Percentiles rank a stretch among this genome's conserved stretches.
phyloP scores from a whole-genome alignment of 2,113 vertebrate species.

The Microcebus murinus region DNA sequence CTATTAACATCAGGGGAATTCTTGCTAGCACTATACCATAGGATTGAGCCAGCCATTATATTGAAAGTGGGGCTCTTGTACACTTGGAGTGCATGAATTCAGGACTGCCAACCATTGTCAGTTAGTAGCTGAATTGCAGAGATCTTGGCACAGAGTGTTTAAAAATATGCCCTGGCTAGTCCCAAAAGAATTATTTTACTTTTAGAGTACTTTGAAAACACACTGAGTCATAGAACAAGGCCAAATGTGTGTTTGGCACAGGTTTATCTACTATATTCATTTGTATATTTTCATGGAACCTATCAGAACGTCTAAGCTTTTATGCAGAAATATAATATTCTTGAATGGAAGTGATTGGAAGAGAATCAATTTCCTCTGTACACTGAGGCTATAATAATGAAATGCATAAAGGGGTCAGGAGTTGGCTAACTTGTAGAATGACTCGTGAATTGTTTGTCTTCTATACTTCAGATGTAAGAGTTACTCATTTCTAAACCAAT shows the following conservation, averaged over 20 bases:
- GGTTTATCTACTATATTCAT: constrained; percentile 65
- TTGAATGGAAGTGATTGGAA: constrained; percentile 63
- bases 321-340: constrained; percentile 49
- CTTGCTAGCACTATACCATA: constrained; percentile 33
- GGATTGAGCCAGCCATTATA: background rate
- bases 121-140: constrained; percentile 64
- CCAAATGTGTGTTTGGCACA: constrained; percentile 70
- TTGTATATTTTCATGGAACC: constrained; percentile 62
- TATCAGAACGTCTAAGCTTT: constrained; percentile 46
- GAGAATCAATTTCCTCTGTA: constrained; percentile 47
- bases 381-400: background rate
- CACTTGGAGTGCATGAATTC: constrained; percentile 57
- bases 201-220: constrained; percentile 74
- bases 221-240: constrained; percentile 55
- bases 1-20: constrained; percentile 59
- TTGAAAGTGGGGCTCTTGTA: constrained; percentile 22
- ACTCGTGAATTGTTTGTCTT: background rate
- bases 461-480: background rate
- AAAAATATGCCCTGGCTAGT: constrained; percentile 53
- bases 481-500: background rate
- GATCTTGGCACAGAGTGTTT: constrained; percentile 53
- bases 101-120: constrained; percentile 55
- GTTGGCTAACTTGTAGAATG: background rate
- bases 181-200: constrained; percentile 61
- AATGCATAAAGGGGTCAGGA: background rate